These are phyloP conservation scores for Allygus modestus DNA, from an alignment of 2,888 invertebrate genomes.

Conservation along the genomic window DNA sequence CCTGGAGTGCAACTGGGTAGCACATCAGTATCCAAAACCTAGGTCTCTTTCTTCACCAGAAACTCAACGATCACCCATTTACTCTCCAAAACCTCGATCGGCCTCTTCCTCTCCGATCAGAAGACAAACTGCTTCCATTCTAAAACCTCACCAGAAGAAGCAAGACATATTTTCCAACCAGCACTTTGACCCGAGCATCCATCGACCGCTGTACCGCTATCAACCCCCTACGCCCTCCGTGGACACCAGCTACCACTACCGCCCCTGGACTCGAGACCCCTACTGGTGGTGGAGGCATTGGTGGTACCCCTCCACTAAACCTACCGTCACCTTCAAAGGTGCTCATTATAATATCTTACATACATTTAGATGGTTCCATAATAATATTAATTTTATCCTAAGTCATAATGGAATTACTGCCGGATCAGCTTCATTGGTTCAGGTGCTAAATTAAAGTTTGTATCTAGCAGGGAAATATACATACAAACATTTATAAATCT, in stretches of 20 bases:
- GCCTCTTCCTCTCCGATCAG: slow-evolving; percentile 73
- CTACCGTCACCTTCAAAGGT: slow-evolving; percentile 88
- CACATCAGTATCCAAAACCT: slow-evolving; percentile 85
- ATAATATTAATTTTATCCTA: too few species aligned
- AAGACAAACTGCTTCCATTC: slow-evolving; percentile 74
- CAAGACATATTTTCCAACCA: slow-evolving; percentile 79
- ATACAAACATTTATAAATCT: too few species aligned
- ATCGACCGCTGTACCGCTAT: slow-evolving; percentile 87
- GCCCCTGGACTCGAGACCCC: slow-evolving; percentile 73
- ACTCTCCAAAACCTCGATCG: slow-evolving; percentile 72
- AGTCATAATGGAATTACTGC: too few species aligned
- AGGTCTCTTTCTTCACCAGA: slow-evolving; percentile 80
- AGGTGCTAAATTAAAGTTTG: too few species aligned
- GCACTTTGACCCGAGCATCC: slow-evolving; percentile 85
- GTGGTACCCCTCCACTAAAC: slow-evolving; percentile 76
- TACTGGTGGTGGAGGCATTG: slow-evolving; percentile 75
- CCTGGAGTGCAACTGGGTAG: slow-evolving; percentile 87
- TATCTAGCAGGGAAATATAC: too few species aligned
- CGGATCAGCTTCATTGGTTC: too few species aligned
- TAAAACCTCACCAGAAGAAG: slow-evolving; percentile 68
- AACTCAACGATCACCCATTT: slow-evolving; percentile 78
- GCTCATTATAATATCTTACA: slow-evolving; percentile 56
- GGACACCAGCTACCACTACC: slow-evolving; percentile 68
- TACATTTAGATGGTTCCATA: not conserved
- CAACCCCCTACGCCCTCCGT: slow-evolving; percentile 79